Evolutionary conservation across 2,113 vertebrate genomes (phyloP), one percentile per base, ranked within the genome.

Genomic region (Carollia perspicillata): DNA sequence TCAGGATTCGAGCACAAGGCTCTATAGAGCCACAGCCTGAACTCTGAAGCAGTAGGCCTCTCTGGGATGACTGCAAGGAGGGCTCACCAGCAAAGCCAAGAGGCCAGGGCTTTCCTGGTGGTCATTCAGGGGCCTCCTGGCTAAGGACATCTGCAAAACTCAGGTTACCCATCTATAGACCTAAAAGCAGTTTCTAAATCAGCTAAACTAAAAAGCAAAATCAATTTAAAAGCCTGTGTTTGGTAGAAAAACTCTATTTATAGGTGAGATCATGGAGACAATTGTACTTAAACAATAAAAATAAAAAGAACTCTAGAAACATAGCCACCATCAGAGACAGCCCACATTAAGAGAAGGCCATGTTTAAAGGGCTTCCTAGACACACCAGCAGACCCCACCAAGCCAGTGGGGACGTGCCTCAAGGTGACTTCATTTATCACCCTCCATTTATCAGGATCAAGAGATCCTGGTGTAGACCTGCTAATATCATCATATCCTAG

Each of bases 131-230:
- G 58, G n/a, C 17, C 71, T 81, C 40, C 71, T 95, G 92, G 58
- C 79, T 69, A 71, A 63, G n/a, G 44, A 30, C 22, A 89, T 87
- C 92, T 77, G 33, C 86, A 90, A 60, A 33, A 63, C 53, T 86
- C 37, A 83, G 53, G 87, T 86, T 86, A 93, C 35, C 37, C 84
- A 95, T 35, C 55, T 47, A 91, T 0, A 95, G 55, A 69, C 78
- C 83, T 84, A 87, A 71, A 51, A 47, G 58, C 84, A 94, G 42
- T 87, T 95, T 93, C 84, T 92, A 90, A 95, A 90, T 84, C 65
- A 97, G 69, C 72, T 81, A 93, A 92, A 75, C 74, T 75, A 30
- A 94, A 96, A 93, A 74, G 89, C 79, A 23, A 89, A 89, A 94
- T 90, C 5, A 0, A 94, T 83, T 3, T 0, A 79, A 97, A 92